phyloP scores from a whole-genome alignment of 2,113 vertebrate species.

The Paramisgurnus dabryanus region DNA sequence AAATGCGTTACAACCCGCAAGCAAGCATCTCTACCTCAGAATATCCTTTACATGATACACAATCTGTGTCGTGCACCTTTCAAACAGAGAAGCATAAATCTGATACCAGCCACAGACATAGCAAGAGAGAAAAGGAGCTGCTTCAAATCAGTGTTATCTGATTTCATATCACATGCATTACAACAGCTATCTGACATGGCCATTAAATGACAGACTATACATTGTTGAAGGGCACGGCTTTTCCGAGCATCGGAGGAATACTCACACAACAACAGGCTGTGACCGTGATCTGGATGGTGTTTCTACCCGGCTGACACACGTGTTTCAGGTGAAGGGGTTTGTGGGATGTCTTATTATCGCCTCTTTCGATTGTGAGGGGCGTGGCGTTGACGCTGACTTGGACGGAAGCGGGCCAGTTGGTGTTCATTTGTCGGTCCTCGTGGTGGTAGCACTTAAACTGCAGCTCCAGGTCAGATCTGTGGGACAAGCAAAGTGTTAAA shows the following conservation, averaged over 20 bases:
- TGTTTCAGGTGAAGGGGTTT: conserved; percentile 98
- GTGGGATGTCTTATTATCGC: conserved; percentile 99
- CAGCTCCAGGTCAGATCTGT: conserved; percentile 95
- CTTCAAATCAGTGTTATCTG: conserved; percentile 42
- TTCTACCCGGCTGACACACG: conserved; percentile 96
- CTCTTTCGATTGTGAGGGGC: conserved; percentile 95
- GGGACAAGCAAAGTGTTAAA: not conserved
- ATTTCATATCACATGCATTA: conserved; percentile 29
- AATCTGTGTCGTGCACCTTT: conserved; percentile 23
- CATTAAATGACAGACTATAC: conserved; percentile 34
- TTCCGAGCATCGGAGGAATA: conserved; percentile 54
- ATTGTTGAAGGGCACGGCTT: conserved; percentile 24
- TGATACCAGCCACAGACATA: conserved; percentile 32
- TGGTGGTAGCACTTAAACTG: conserved; percentile 99
- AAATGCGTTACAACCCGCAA: conserved; percentile 34
- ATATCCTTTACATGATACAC: conserved; percentile 32
- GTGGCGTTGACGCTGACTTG: conserved; percentile 99
- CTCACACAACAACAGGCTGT: conserved; percentile 99
- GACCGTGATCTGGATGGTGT: conserved; percentile 99
- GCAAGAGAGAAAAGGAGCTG: conserved; percentile 12
- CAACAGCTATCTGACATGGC: not conserved
- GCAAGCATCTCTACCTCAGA: conserved; percentile 27
- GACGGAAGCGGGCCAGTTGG: conserved; percentile 98
- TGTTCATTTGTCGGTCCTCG: conserved; percentile 99
- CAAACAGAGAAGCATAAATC: conserved; percentile 25